phyloP scores from a whole-genome alignment of 2,888 invertebrate genomes.

The Lucinisca nassula region DNA sequence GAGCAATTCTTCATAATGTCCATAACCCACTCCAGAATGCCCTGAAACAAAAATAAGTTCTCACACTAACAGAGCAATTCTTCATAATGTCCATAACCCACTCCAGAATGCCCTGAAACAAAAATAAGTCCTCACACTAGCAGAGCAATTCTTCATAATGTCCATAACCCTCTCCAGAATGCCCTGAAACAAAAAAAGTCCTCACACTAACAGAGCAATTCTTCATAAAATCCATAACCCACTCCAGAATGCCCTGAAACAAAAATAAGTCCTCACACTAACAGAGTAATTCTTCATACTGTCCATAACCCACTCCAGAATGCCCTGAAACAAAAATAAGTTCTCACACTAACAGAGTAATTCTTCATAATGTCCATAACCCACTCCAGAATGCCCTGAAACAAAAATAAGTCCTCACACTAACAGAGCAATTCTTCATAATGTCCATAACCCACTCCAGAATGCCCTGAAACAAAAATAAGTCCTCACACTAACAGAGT shows the following conservation, averaged over 20 bases:
- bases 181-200: too few species aligned
- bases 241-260: slow-evolving; percentile 85
- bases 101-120: slow-evolving; percentile 84
- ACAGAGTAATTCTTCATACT: slow-evolving; percentile 83
- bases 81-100: slow-evolving; percentile 86
- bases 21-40: slow-evolving; percentile 86
- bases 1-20: slow-evolving; percentile 84
- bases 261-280: too few species aligned
- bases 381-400: slow-evolving; percentile 86
- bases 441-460: slow-evolving; percentile 87
- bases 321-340: slow-evolving; percentile 83
- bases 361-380: slow-evolving; percentile 85
- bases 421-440: too few species aligned
- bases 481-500: too few species aligned
- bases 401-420: not conserved
- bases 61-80: too few species aligned
- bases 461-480: slow-evolving; percentile 85
- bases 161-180: slow-evolving; percentile 87
- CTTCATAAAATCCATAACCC: slow-evolving; percentile 85
- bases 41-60: too few species aligned
- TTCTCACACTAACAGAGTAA: too few species aligned
- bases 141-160: too few species aligned
- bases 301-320: slow-evolving; percentile 87
- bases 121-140: too few species aligned
- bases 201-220: too few species aligned